Evolutionary conservation across 1,140 invertebrate genomes (phyloP).

Genomic region (Lordiphosa collinella): DNA sequence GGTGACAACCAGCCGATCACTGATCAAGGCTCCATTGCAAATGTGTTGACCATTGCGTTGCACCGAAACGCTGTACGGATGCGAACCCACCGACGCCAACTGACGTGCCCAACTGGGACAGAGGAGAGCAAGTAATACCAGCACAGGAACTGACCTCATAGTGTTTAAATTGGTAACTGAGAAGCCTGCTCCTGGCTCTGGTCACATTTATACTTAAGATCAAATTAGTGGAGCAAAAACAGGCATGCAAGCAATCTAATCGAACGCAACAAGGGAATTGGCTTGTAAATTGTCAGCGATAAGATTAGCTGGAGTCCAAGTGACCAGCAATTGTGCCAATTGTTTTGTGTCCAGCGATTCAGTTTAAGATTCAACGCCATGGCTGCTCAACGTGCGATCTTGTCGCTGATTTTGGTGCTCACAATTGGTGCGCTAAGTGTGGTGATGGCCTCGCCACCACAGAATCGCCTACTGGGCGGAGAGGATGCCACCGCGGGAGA

Average conservation of each 20-base stretch:
- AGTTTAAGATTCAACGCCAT: constrained; percentile 64
- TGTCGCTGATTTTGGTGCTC: constrained; percentile 17
- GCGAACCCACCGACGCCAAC: constrained; percentile 43
- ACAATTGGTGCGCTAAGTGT: constrained; percentile 12
- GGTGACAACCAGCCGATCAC: constrained; percentile 27
- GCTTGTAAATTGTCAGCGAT: constrained; percentile 2
- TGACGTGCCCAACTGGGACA: background rate
- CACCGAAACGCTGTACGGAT: constrained; percentile 58
- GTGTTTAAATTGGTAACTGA: background rate
- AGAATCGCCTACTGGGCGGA: constrained; percentile 55
- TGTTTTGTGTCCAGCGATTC: constrained; percentile 16
- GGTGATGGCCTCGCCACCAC: constrained; percentile 25
- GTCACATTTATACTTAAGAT: constrained; percentile 2
- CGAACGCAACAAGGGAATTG: background rate
- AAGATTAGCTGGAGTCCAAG: constrained; percentile 28
- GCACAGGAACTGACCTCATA: background rate
- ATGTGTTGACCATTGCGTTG: constrained; percentile 48
- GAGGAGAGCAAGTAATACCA: constrained; percentile 4
- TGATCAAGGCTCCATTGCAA: constrained; percentile 48
- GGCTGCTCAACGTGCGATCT: constrained; percentile 39
- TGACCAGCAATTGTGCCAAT: background rate
- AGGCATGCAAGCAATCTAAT: constrained; percentile 1
- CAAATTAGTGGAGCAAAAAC: background rate
- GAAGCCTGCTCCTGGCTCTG: background rate
- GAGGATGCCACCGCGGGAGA: constrained; percentile 40